Conservation (phyloP, 2,888 invertebrate genomes). For the Theretra japonica region DNA sequence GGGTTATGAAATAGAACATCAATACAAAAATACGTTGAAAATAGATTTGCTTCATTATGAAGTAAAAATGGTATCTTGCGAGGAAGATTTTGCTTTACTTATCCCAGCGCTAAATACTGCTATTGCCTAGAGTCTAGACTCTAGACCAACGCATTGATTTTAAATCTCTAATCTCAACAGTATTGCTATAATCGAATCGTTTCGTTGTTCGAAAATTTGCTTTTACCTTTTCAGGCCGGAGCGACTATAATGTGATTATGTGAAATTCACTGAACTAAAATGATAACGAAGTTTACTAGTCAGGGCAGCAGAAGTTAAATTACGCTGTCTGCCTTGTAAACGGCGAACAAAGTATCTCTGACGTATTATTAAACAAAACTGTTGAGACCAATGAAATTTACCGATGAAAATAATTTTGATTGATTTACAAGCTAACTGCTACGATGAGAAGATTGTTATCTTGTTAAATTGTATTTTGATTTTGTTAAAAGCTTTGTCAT, state of each 20-base stretch:
- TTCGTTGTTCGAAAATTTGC: neutral
- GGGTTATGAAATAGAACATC: no score
- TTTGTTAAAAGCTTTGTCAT: no score
- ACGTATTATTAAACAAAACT: neutral
- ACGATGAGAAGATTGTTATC: no score
- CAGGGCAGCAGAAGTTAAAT: constrained; percentile 28
- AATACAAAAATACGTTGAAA: no score
- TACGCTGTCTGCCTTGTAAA: constrained; percentile 7
- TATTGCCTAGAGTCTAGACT: neutral
- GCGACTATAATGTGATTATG: constrained; percentile 17
- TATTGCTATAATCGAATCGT: neutral
- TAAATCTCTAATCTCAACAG: neutral
- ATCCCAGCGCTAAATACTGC: neutral
- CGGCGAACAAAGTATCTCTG: neutral
- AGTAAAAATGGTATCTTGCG: no score
- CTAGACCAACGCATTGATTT: neutral
- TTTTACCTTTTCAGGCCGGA: neutral
- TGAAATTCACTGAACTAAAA: constrained; percentile 26
- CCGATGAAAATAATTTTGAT: neutral
- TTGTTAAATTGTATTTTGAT: no score
- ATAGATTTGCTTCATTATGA: no score
- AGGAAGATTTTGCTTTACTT: no score
- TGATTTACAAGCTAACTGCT: no score
- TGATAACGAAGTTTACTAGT: constrained; percentile 27
- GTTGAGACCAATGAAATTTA: neutral